Percentiles rank a stretch among this genome's conserved stretches.
Conservation (phyloP, 2,113 vertebrate species). For the Pan paniscus region DNA sequence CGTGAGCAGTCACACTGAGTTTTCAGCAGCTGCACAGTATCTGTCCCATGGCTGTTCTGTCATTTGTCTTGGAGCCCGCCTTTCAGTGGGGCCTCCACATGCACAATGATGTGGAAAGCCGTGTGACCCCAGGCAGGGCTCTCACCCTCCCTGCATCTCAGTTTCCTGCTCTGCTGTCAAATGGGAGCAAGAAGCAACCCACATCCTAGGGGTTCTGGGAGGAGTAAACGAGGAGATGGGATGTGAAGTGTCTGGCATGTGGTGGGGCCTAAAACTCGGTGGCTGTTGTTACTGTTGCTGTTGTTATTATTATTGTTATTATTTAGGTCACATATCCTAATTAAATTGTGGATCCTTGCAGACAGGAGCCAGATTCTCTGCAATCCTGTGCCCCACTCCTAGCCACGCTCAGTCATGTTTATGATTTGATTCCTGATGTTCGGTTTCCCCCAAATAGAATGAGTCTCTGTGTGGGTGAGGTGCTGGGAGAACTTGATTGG, state of each 20-base stretch:
- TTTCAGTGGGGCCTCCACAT: too few species aligned
- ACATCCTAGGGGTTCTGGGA: background rate
- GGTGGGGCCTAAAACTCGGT: fast-evolving
- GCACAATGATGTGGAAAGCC: background rate
- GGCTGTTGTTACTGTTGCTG: fast-evolving
- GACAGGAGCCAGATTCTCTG: background rate
- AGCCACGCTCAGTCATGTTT: fast-evolving
- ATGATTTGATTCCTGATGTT: background rate
- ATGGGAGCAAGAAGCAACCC: background rate
- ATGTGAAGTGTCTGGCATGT: fast-evolving
- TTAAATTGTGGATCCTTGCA: background rate
- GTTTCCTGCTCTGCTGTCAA: background rate
- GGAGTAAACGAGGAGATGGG: fast-evolving
- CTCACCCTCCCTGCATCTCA: background rate
- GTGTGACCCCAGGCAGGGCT: background rate
- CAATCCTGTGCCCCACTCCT: background rate
- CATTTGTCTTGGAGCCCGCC: background rate
- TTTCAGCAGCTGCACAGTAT: fast-evolving
- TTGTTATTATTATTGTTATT: too few species aligned
- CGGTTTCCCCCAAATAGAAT: background rate
- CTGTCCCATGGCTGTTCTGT: fast-evolving
- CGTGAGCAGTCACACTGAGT: fast-evolving
- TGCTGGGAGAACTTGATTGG: background rate
- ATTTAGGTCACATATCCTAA: fast-evolving
- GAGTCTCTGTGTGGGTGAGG: fast-evolving